These are phyloP conservation scores for Ammodramus savannarum DNA, from an alignment of 2,113 vertebrate species.

Conservation along the genomic window DNA sequence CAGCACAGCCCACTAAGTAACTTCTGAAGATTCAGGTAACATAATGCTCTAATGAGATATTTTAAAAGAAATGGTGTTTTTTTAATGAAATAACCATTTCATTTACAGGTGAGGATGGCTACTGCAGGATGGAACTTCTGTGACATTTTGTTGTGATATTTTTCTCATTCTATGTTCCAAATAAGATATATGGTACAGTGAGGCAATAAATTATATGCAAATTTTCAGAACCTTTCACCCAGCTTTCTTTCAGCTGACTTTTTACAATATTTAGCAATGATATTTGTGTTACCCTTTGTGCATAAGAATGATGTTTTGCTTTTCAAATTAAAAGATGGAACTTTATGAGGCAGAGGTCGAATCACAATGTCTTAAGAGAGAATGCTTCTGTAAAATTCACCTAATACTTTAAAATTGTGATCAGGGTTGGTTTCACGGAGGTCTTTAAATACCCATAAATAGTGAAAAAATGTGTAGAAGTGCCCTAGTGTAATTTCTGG, in stretches of 20 bases:
- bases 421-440: background rate
- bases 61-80: background rate
- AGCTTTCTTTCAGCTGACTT: background rate
- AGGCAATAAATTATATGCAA: background rate
- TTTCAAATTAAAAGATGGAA: background rate
- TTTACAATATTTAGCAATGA: background rate
- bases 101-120: background rate
- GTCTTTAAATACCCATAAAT: background rate
- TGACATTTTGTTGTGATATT: background rate
- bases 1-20: background rate
- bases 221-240: background rate
- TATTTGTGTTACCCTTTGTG: background rate
- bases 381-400: background rate
- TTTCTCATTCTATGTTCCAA: background rate
- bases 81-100: background rate
- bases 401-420: background rate
- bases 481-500: background rate
- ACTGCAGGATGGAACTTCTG: background rate
- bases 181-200: background rate
- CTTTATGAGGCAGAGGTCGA: background rate
- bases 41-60: background rate
- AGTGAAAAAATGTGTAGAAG: background rate
- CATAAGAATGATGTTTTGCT: background rate
- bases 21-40: background rate
- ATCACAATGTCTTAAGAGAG: background rate